phyloP scores from a whole-genome alignment of 2,888 invertebrate species.

The Sarcophaga caerulescens region DNA sequence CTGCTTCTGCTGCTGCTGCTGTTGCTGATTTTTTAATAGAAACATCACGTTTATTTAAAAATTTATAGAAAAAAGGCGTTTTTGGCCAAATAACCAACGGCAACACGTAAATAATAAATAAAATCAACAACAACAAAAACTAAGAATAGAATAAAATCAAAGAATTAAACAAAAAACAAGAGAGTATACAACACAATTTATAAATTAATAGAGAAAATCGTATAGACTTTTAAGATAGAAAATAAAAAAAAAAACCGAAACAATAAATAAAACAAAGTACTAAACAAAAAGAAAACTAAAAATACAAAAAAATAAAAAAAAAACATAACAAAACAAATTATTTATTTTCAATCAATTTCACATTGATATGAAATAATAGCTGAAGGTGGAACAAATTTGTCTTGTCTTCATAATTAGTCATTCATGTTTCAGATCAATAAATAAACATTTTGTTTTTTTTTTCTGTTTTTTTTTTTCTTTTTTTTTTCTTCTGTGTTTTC shows the following conservation, averaged over 20 bases:
- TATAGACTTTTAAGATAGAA: slow-evolving; percentile 4
- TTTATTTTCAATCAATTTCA: slow-evolving; percentile 65
- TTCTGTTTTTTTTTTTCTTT: not conserved
- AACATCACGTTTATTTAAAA: slow-evolving; percentile 61
- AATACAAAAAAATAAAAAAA: not conserved
- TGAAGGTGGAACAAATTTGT: slow-evolving; percentile 63
- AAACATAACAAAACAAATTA: slow-evolving; percentile 24
- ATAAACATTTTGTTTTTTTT: slow-evolving; percentile 1
- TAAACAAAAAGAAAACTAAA: slow-evolving; percentile 1
- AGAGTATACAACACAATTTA: slow-evolving; percentile 29
- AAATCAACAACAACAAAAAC: slow-evolving; percentile 30
- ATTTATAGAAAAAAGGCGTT: slow-evolving; percentile 50
- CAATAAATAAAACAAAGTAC: not conserved
- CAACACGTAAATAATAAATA: slow-evolving; percentile 62
- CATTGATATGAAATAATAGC: slow-evolving; percentile 66
- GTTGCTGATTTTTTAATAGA: slow-evolving; percentile 32
- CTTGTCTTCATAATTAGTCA: slow-evolving; percentile 55
- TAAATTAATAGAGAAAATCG: slow-evolving; percentile 19
- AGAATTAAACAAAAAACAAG: slow-evolving; percentile 33
- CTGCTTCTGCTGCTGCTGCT: slow-evolving; percentile 1
- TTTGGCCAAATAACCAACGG: slow-evolving; percentile 53
- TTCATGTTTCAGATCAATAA: slow-evolving; percentile 44
- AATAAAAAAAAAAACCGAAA: slow-evolving; percentile 6
- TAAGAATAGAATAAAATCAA: slow-evolving; percentile 21
- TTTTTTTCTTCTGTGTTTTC: too few species aligned